Percentiles rank a stretch among this genome's conserved stretches.
These are phyloP conservation scores for Neocloeon triangulifer DNA, from an alignment of 1,140 invertebrate species.

Conservation along the genomic window DNA sequence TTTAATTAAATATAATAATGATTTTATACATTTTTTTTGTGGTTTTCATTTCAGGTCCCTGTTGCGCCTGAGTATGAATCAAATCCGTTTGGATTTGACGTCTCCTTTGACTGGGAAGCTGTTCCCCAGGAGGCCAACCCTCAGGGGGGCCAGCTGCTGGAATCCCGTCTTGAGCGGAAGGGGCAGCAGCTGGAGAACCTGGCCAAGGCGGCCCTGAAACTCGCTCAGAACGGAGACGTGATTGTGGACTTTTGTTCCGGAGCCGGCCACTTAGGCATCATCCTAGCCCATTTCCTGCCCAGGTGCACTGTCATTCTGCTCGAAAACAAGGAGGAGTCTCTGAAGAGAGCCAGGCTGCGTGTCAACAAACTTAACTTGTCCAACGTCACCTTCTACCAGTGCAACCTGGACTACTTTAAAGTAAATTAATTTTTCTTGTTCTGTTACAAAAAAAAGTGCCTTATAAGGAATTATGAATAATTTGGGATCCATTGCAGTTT, in stretches of 20 bases:
- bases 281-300: slow-evolving; percentile 59
- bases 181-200: slow-evolving; percentile 76
- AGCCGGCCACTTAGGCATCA: slow-evolving; percentile 74
- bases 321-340: slow-evolving; percentile 81
- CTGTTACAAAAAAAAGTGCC: slow-evolving; percentile 8
- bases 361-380: slow-evolving; percentile 38
- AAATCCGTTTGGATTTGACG: slow-evolving; percentile 19
- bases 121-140: slow-evolving; percentile 54
- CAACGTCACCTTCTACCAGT: slow-evolving; percentile 66
- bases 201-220: slow-evolving; percentile 45
- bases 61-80: slow-evolving; percentile 7
- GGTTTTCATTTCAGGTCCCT: not conserved
- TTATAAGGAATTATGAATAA: no score
- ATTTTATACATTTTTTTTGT: slow-evolving; percentile 13
- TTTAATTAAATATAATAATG: no score
- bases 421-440: no score
- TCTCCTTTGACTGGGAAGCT: slow-evolving; percentile 30
- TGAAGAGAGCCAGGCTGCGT: slow-evolving; percentile 46
- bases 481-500: no score
- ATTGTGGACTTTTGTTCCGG: slow-evolving; percentile 93
- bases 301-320: slow-evolving; percentile 52
- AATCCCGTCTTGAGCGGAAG: slow-evolving; percentile 48
- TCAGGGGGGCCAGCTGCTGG: slow-evolving; percentile 51
- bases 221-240: slow-evolving; percentile 28
- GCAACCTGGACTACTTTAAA: slow-evolving; percentile 65